Evolutionary conservation across 2,888 invertebrate genomes (phyloP).

Genomic region (Mayetiola destructor): DNA sequence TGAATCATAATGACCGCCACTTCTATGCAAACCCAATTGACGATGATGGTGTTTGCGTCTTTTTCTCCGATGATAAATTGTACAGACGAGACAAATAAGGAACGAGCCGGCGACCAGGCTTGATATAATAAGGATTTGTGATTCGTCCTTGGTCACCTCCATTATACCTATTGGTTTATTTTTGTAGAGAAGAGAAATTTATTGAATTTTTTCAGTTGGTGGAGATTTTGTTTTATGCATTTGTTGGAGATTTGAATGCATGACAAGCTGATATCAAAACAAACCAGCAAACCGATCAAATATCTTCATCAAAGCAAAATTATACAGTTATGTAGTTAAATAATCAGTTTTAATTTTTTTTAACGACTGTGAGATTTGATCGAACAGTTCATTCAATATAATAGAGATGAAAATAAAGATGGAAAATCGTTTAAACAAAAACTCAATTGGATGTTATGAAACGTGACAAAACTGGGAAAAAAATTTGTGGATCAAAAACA

Average conservation of each 20-base stretch:
- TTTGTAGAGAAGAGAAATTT: background rate
- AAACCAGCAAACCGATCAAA: no score
- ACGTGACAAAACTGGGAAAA: background rate
- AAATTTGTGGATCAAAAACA: background rate
- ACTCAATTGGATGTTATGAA: background rate
- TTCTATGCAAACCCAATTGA: conserved; percentile 35
- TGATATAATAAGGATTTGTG: conserved; percentile 37
- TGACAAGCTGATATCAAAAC: background rate
- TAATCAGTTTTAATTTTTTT: background rate
- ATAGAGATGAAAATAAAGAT: no score
- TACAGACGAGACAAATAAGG: conserved; percentile 40
- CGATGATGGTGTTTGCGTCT: conserved; percentile 32
- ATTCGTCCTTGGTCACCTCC: conserved; percentile 37
- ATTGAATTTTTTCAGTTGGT: background rate
- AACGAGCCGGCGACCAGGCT: conserved; percentile 36
- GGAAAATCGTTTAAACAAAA: background rate
- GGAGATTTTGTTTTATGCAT: background rate
- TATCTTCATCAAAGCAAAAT: no score
- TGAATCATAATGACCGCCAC: conserved; percentile 35
- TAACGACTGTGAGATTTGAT: background rate
- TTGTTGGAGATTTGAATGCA: background rate
- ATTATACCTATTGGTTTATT: conserved; percentile 29
- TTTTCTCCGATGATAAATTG: conserved; percentile 38
- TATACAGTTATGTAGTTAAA: no score
- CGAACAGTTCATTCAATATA: background rate